These are phyloP conservation scores for Megaceryle maxima DNA, from an alignment of 2,113 vertebrate genomes.

Conservation along the genomic window DNA sequence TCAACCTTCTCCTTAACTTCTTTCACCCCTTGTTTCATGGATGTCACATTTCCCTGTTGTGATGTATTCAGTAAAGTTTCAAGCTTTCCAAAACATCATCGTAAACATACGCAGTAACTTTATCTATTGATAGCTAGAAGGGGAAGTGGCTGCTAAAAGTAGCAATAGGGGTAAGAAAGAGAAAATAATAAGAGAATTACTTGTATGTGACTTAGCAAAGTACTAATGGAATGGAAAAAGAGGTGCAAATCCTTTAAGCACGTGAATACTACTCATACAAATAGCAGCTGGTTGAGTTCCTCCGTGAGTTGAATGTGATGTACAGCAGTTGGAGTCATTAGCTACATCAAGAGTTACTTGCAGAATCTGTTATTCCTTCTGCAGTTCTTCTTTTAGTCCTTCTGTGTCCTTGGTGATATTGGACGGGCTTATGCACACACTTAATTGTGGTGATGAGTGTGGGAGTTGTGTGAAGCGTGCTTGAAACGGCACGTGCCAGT, in stretches of 20 bases:
- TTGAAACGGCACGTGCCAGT: neutral
- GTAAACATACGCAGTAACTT: neutral
- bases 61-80: neutral
- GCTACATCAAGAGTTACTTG: neutral
- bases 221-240: neutral
- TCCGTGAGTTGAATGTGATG: neutral
- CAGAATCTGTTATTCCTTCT: neutral
- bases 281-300: neutral
- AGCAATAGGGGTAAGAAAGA: neutral
- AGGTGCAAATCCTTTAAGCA: neutral
- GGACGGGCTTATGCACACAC: neutral
- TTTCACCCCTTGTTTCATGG: neutral
- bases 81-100: neutral
- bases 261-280: neutral
- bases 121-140: neutral
- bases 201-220: neutral
- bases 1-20: neutral
- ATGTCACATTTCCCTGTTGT: neutral
- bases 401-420: neutral
- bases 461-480: neutral
- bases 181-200: neutral
- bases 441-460: neutral
- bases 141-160: neutral
- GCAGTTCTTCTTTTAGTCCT: neutral
- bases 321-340: neutral